Evolutionary conservation across 2,888 invertebrate species (phyloP), one percentile per base, ranked within the genome.

Genomic region (Trichogramma dendrolimi): DNA sequence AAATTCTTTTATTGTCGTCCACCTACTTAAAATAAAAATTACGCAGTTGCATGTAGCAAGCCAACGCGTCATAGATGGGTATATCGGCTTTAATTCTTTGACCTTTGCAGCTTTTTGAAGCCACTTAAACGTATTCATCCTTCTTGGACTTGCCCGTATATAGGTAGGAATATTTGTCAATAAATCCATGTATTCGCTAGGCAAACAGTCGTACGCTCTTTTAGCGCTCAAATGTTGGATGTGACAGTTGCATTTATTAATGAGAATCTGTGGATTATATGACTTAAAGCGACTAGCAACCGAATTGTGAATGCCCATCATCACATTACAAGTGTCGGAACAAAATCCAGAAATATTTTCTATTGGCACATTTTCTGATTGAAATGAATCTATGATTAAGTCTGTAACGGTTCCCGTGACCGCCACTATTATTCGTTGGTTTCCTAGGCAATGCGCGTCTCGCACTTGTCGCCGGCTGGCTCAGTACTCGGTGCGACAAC

Each of bases 191-290:
- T 1, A 46, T 10, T 46, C 1, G 1, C 2, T 1, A 8, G 8
- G 8, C 8, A 10, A 8, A 46, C 46, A 10, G 1, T 46, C n/a
- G 2, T 10, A 46, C 1, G 46, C n/a, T 2, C 2, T 1, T 46
- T 46, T 46, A 10, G 46, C 46, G 2, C 46, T 10, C n/a, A 46
- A 46, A 46, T 46, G 46, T n/a, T 46, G 46, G 1, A 46, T 69
- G 61, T 75, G 77, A 61, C 75, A 77, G 40, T 70, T 71, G 62
- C 75, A 78, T 64, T 72, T 75, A 40, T 76, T 63, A 43, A 67
- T 69, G 6, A 71, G 69, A 63, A 76, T 73, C 54, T 68, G 57
- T 40, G 74, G 72, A 27, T 70, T 10, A 42, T 49, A 38, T 43
- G 43, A 8, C 42, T 61, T 61, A 27, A 56, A 43, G 27, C 40